These are phyloP conservation scores for Sander vitreus DNA, from an alignment of 2,113 vertebrate species.

Conservation along the genomic window DNA sequence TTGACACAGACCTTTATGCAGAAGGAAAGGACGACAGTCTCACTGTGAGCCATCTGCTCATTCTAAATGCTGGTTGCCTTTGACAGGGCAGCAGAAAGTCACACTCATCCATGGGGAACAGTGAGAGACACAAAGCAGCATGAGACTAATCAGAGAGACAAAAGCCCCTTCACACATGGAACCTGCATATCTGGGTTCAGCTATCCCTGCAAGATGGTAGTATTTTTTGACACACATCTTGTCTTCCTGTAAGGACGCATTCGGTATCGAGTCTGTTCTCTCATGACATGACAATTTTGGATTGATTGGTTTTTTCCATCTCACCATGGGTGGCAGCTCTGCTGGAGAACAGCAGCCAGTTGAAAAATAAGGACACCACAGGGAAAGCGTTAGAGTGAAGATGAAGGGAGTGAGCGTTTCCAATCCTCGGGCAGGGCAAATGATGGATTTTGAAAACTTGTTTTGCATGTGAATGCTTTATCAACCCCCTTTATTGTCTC, in stretches of 20 bases:
- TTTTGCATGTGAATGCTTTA: conserved; percentile 20
- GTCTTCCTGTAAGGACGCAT: conserved; percentile 14
- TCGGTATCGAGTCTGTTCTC: conserved; percentile 14
- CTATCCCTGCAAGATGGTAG: background rate
- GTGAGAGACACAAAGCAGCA: conserved; percentile 46
- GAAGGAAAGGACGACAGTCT: conserved; percentile 44
- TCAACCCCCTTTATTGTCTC: background rate
- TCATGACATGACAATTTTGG: conserved; percentile 32
- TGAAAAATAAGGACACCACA: conserved; percentile 29
- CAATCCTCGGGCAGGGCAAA: background rate
- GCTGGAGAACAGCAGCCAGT: conserved; percentile 27
- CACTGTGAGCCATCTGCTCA: conserved; percentile 66
- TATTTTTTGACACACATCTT: background rate
- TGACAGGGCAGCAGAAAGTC: conserved; percentile 52
- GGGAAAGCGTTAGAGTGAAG: conserved; percentile 20
- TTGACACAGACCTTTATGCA: conserved; percentile 49
- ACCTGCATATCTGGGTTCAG: conserved; percentile 22
- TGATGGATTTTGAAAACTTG: conserved; percentile 7
- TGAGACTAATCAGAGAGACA: conserved; percentile 27
- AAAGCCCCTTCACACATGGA: conserved; percentile 15
- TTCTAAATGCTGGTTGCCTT: conserved; percentile 45
- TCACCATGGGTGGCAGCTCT: conserved; percentile 22
- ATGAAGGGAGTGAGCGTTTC: conserved; percentile 12
- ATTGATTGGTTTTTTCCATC: conserved; percentile 34
- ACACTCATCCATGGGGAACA: conserved; percentile 46